Conservation (phyloP, 2,888 invertebrate genomes). For the Macrosoma leucophasiata region DNA sequence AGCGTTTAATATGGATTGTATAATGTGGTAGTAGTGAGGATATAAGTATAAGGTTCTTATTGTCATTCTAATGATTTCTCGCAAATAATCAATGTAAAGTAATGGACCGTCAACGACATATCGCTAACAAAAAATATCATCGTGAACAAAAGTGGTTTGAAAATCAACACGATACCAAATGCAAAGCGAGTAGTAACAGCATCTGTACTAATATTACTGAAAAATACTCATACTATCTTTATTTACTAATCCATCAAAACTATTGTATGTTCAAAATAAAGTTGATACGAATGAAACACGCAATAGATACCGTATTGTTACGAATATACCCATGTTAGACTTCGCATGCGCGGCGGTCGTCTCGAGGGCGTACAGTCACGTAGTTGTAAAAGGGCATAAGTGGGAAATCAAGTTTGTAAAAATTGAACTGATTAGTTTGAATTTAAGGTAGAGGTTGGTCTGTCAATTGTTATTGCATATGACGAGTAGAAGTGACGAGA, state of each 20-base stretch:
- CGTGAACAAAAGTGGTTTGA: constrained; percentile 59
- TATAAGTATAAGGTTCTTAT: too few relatives aligned
- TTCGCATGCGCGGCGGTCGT: constrained; percentile 64
- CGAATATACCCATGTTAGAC: constrained; percentile 33
- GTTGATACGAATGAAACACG: constrained; percentile 28
- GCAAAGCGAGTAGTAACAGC: constrained; percentile 55
- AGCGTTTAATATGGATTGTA: too few relatives aligned
- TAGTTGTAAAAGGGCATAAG: constrained; percentile 26
- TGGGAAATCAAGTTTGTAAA: constrained; percentile 6
- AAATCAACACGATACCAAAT: constrained; percentile 59
- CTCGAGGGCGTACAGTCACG: constrained; percentile 51
- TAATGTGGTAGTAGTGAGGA: too few relatives aligned
- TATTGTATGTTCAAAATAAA: too few relatives aligned
- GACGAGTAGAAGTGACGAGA: not conserved
- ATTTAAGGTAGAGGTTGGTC: constrained; percentile 4
- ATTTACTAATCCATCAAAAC: too few relatives aligned
- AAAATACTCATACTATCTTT: too few relatives aligned
- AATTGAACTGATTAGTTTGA: accelerated
- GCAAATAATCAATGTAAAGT: constrained; percentile 28
- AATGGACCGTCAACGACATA: constrained; percentile 30
- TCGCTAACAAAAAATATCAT: constrained; percentile 49
- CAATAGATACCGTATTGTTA: constrained; percentile 34
- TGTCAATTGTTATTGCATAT: too few relatives aligned
- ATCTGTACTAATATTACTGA: too few relatives aligned
- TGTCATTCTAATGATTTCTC: too few relatives aligned